Conservation (phyloP, 2,888 invertebrate species). For the Drosophila leonis region DNA sequence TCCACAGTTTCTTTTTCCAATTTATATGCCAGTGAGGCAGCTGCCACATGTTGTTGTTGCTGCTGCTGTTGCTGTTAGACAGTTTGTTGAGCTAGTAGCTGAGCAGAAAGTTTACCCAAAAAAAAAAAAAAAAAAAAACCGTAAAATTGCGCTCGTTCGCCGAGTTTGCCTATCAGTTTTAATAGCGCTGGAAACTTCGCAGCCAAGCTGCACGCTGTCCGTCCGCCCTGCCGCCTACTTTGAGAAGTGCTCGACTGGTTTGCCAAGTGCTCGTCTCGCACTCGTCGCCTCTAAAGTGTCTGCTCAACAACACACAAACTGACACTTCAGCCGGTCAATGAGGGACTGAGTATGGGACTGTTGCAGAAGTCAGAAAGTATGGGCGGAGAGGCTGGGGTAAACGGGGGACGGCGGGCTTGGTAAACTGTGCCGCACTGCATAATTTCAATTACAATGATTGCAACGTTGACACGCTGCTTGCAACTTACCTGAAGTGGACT, state of each 20-base stretch:
- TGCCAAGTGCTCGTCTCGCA: constrained; percentile 30
- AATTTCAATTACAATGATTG: constrained; percentile 54
- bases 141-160: constrained; percentile 7
- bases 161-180: constrained; percentile 41
- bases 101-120: constrained; percentile 6
- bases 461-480: constrained; percentile 12
- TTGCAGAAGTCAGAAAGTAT: too few species aligned
- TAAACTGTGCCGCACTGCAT: constrained; percentile 10
- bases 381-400: not conserved
- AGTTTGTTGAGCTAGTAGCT: constrained; percentile 2
- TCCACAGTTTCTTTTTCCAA: constrained; percentile 39
- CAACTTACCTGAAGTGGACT: constrained; percentile 91
- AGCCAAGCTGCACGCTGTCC: constrained; percentile 28
- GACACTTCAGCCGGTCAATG: constrained; percentile 10
- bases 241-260: constrained; percentile 16
- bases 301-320: constrained; percentile 10
- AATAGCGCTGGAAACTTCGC: constrained; percentile 46
- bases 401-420: not conserved
- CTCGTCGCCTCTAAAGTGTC: constrained; percentile 26
- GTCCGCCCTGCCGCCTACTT: not conserved
- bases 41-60: constrained; percentile 14
- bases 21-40: constrained; percentile 40
- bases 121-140: not conserved
- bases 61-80: not conserved
- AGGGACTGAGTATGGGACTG: not conserved